Conservation (phyloP, 2,888 invertebrate genomes). For the Caenorhabditis sulstoni region DNA sequence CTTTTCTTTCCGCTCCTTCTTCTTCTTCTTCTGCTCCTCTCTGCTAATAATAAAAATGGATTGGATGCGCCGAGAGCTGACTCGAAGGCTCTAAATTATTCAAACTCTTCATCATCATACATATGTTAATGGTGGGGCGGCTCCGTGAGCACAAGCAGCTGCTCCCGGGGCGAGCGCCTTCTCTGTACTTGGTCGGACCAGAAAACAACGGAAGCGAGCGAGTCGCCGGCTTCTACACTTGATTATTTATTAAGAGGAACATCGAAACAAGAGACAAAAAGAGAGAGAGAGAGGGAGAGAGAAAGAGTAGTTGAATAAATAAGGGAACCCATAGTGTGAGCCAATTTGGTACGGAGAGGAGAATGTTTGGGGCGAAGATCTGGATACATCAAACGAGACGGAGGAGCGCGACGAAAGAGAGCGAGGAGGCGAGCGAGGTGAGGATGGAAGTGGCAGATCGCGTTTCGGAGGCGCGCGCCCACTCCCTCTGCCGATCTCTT, state of each 20-base stretch:
- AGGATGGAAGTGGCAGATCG: background rate
- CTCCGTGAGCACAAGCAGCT: background rate
- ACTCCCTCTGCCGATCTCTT: conserved; percentile 54
- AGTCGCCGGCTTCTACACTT: no score
- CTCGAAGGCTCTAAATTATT: conserved; percentile 35
- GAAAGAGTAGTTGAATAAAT: conserved; percentile 6
- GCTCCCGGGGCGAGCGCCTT: no score
- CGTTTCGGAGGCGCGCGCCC: conserved; percentile 43
- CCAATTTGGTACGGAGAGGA: conserved; percentile 50
- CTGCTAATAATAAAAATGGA: conserved; percentile 44
- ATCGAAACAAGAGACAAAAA: conserved; percentile 13
- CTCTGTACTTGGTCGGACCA: conserved; percentile 10
- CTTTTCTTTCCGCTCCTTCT: background rate
- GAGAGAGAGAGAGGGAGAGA: conserved; percentile 17
- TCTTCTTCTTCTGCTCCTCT: conserved; percentile 1
- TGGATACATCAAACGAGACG: conserved; percentile 1
- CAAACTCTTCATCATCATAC: conserved; percentile 49
- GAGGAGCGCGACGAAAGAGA: conserved; percentile 15
- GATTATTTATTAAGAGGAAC: conserved; percentile 15
- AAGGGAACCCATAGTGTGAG: conserved; percentile 59
- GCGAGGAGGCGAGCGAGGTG: background rate
- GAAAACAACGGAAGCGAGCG: background rate
- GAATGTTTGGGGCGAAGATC: conserved; percentile 16
- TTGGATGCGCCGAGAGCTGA: conserved; percentile 5
- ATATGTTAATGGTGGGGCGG: conserved; percentile 28